These are phyloP conservation scores for Acronicta leporina DNA, from an alignment of 2,888 invertebrate genomes.

Conservation along the genomic window DNA sequence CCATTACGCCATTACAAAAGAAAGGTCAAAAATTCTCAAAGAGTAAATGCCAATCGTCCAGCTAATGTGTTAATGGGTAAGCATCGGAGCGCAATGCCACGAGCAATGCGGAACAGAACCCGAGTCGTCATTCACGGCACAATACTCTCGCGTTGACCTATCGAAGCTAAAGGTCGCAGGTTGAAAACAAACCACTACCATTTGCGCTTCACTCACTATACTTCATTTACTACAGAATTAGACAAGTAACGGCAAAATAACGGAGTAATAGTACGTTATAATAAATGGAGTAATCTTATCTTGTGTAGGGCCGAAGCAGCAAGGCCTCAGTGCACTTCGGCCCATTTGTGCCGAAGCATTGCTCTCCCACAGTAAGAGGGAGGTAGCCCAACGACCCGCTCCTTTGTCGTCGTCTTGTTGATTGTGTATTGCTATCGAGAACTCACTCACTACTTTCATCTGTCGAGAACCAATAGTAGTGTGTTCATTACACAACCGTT, in stretches of 20 bases:
- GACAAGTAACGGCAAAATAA: too few relatives aligned
- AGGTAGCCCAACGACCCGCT: too few relatives aligned
- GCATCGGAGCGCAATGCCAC: conserved; percentile 20
- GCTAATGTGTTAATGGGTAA: conserved; percentile 23
- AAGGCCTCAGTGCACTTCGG: too few relatives aligned
- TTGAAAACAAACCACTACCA: conserved; percentile 39
- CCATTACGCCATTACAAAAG: background rate
- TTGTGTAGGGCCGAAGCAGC: too few relatives aligned
- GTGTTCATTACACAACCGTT: conserved; percentile 48
- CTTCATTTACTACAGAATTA: too few relatives aligned
- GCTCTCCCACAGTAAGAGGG: too few relatives aligned
- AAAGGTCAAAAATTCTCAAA: background rate
- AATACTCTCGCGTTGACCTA: conserved; percentile 61
- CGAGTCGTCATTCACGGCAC: conserved; percentile 51
- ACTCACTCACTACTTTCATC: background rate
- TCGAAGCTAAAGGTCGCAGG: conserved; percentile 60
- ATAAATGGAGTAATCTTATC: too few relatives aligned
- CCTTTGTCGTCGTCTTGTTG: too few relatives aligned
- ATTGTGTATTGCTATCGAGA: too few relatives aligned
- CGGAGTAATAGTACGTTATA: too few relatives aligned
- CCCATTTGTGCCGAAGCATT: too few relatives aligned
- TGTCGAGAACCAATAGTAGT: conserved; percentile 33
- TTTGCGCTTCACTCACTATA: conserved; percentile 26
- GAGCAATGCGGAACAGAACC: conserved; percentile 54
- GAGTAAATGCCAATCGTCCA: conserved; percentile 24